Percentiles rank a stretch among this genome's conserved stretches.
These are phyloP conservation scores for Parauchenoglanis ngamensis DNA, from an alignment of 2,797 vertebrate species.

Conservation along the genomic window DNA sequence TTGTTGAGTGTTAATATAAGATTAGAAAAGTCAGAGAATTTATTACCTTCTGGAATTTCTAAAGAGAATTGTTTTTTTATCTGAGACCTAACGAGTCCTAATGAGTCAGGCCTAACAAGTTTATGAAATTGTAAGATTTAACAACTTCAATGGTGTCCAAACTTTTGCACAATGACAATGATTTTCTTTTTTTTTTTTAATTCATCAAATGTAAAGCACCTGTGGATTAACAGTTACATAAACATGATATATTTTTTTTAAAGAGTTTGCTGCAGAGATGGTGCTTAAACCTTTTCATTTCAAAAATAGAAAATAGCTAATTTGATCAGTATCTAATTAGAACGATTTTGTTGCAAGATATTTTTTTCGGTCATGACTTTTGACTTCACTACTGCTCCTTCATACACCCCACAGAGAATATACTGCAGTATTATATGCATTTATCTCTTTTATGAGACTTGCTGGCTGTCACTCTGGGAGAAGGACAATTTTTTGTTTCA, in stretches of 20 bases:
- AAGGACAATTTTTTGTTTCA: conserved; percentile 52
- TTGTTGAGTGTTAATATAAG: background rate
- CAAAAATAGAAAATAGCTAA: no score
- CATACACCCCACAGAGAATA: conserved; percentile 43
- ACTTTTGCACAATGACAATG: background rate
- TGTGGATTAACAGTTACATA: background rate
- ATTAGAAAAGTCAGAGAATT: background rate
- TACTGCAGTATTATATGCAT: conserved; percentile 75
- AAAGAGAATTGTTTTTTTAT: background rate
- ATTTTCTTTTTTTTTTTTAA: background rate
- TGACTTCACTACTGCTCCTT: background rate
- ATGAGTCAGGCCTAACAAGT: background rate
- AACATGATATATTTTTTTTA: background rate
- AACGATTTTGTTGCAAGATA: background rate
- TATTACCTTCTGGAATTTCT: background rate
- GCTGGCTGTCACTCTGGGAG: conserved; percentile 63
- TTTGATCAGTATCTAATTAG: background rate
- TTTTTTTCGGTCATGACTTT: background rate
- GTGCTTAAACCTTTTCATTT: background rate
- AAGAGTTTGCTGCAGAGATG: background rate
- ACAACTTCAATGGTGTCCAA: background rate
- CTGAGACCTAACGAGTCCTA: background rate
- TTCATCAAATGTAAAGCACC: background rate
- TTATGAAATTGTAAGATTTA: background rate
- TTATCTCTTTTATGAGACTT: conserved; percentile 74